Percentiles rank a stretch among this genome's conserved stretches.
phyloP scores from a whole-genome alignment of 2,797 vertebrate species.

The Sciurus vulgaris region DNA sequence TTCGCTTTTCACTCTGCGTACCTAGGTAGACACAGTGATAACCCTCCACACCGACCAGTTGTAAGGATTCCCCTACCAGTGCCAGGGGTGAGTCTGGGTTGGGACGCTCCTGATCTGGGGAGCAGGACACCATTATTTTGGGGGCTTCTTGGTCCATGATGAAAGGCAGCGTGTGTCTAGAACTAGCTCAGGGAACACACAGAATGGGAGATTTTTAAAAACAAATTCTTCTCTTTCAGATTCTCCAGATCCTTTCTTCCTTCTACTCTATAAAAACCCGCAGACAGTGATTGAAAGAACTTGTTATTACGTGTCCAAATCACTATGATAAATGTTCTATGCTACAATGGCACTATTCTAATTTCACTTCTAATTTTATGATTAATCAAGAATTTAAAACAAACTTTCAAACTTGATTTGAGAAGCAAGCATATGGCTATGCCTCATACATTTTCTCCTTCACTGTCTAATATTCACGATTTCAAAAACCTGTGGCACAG shows the following conservation, averaged over 20 bases:
- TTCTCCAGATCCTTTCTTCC: background rate
- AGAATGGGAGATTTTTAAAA: background rate
- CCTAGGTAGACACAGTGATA: background rate
- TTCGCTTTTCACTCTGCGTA: background rate
- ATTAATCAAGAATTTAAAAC: constrained; percentile 48
- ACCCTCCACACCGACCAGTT: rapidly evolving
- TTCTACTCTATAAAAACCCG: background rate
- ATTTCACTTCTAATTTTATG: background rate
- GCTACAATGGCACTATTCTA: background rate
- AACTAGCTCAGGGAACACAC: rapidly evolving
- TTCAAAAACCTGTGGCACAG: background rate
- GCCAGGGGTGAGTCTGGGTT: background rate
- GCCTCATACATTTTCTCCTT: background rate
- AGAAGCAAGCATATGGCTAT: background rate
- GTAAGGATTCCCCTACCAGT: background rate
- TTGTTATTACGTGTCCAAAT: background rate
- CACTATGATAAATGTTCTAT: background rate
- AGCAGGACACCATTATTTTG: background rate
- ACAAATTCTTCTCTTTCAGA: background rate
- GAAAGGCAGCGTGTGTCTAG: background rate
- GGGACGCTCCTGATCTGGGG: background rate
- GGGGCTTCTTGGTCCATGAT: background rate
- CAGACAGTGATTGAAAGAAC: background rate
- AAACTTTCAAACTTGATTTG: constrained; percentile 5
- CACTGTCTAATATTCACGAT: background rate